A percentile compares a stretch with the other conserved stretches of the same genome.
Conservation (phyloP, 2,113 vertebrate genomes). For the Amblyopsis rosae region DNA sequence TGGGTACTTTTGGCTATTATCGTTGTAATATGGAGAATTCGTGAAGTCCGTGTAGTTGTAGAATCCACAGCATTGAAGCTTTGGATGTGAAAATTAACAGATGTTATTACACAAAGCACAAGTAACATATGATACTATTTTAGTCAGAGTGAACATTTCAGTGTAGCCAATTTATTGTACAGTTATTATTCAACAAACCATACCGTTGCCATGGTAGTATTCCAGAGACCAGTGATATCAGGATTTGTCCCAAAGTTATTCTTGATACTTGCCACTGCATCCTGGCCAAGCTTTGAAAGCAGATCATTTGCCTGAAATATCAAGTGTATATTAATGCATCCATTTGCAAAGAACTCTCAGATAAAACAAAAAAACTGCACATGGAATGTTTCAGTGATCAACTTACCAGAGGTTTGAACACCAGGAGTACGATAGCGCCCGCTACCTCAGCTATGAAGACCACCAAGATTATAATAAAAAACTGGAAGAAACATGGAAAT, state of each 20-base stretch:
- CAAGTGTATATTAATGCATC: neutral
- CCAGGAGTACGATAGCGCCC: conserved; percentile 78
- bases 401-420: conserved; percentile 80
- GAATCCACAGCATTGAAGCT: conserved; percentile 82
- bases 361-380: neutral
- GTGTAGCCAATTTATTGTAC: neutral
- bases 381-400: neutral
- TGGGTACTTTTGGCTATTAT: conserved; percentile 43
- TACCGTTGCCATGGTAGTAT: conserved; percentile 76
- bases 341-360: neutral
- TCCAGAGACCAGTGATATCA: conserved; percentile 76
- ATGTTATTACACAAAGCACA: neutral
- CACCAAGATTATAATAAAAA: conserved; percentile 78
- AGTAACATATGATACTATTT: neutral
- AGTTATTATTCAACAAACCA: neutral
- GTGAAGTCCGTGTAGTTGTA: conserved; percentile 73
- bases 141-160: neutral
- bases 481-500: conserved; percentile 56
- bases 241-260: conserved; percentile 61
- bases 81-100: conserved; percentile 16
- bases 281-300: conserved; percentile 57
- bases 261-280: conserved; percentile 58
- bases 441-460: conserved; percentile 81
- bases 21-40: conserved; percentile 55
- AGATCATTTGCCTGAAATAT: conserved; percentile 66